These are phyloP conservation scores for Triplophysa bombifrons DNA, from an alignment of 2,797 vertebrate genomes.

Conservation along the genomic window DNA sequence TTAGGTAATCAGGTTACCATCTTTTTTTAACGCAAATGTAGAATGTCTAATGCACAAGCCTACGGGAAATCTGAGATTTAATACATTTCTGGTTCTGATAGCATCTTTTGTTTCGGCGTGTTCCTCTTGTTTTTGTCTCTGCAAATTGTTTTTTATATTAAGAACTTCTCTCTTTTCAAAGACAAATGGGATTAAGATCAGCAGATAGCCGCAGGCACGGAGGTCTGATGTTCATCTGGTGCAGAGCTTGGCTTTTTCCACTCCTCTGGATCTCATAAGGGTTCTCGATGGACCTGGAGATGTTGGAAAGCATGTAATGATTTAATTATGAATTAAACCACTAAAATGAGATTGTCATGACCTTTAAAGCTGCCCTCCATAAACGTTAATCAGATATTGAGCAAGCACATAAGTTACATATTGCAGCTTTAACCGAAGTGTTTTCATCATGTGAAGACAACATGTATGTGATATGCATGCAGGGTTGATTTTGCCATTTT, in stretches of 20 bases:
- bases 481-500: too few species aligned
- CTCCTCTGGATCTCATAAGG: conserved; percentile 23
- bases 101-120: background rate
- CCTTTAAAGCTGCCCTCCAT: background rate
- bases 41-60: background rate
- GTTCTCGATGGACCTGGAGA: conserved; percentile 1
- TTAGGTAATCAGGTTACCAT: too few species aligned
- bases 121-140: conserved; percentile 14
- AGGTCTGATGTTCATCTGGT: conserved; percentile 8
- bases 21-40: too few species aligned
- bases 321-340: background rate
- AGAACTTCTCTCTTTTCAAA: conserved; percentile 19
- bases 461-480: too few species aligned
- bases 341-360: background rate
- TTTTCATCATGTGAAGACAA: too few species aligned
- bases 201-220: conserved; percentile 12
- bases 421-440: too few species aligned
- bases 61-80: background rate
- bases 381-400: too few species aligned
- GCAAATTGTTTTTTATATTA: background rate
- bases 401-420: too few species aligned
- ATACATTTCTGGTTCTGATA: conserved; percentile 2
- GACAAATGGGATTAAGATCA: conserved; percentile 1
- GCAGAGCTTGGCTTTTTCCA: background rate
- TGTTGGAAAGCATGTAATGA: conserved; percentile 1